Percentiles rank a stretch among this genome's conserved stretches.
Evolutionary conservation across 1,140 invertebrate genomes (phyloP).

Genomic region (Lepidurus arcticus): DNA sequence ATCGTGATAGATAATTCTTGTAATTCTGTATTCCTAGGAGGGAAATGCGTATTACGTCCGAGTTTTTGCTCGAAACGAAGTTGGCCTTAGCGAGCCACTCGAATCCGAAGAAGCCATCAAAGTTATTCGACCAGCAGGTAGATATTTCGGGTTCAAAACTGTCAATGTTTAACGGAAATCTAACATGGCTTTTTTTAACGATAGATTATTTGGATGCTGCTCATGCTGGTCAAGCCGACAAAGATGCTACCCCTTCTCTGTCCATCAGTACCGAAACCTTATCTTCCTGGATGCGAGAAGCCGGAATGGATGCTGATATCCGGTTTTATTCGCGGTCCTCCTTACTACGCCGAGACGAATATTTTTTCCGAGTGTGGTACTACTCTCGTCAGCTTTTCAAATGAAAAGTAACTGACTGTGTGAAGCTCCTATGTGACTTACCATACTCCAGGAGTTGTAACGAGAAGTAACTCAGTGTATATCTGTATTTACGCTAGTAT

Average conservation of each 20-base stretch:
- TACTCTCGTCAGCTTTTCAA: slow-evolving; percentile 75
- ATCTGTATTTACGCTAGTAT: slow-evolving; percentile 6
- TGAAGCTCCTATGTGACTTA: neutral
- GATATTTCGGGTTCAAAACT: slow-evolving; percentile 34
- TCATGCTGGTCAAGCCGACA: slow-evolving; percentile 39
- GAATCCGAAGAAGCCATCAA: slow-evolving; percentile 88
- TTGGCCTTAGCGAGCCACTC: slow-evolving; percentile 87
- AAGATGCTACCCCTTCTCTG: slow-evolving; percentile 57
- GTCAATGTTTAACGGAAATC: neutral
- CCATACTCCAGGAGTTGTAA: neutral
- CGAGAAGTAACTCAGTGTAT: neutral
- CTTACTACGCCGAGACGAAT: slow-evolving; percentile 76
- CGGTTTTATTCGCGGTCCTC: slow-evolving; percentile 75
- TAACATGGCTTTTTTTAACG: neutral
- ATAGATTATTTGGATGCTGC: slow-evolving; percentile 41
- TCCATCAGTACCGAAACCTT: slow-evolving; percentile 82
- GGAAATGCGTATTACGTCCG: slow-evolving; percentile 82
- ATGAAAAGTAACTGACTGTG: slow-evolving; percentile 45
- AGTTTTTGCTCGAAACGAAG: slow-evolving; percentile 89
- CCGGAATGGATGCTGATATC: slow-evolving; percentile 88
- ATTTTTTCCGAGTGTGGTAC: slow-evolving; percentile 90
- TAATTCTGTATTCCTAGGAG: slow-evolving; percentile 50
- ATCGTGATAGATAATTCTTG: slow-evolving; percentile 4
- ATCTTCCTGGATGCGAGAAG: slow-evolving; percentile 84
- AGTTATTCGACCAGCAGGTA: slow-evolving; percentile 73